Conservation (phyloP, 2,797 vertebrate species). For the Sebastiscus albofasciatus region DNA sequence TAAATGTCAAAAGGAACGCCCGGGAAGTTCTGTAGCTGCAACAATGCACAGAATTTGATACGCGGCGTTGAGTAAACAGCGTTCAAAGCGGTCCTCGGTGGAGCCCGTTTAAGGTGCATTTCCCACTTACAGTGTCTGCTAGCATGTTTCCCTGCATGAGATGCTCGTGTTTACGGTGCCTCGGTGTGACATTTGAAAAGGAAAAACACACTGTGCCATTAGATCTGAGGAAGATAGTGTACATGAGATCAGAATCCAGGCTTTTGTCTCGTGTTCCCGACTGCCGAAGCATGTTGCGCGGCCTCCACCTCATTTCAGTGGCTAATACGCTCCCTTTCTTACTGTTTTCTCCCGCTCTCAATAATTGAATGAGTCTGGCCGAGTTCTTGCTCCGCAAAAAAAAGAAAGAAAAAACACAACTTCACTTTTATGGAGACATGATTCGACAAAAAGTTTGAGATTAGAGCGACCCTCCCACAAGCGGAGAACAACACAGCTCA, state of each 20-base stretch:
- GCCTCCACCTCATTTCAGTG: slow-evolving; percentile 61
- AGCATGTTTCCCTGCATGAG: slow-evolving; percentile 1
- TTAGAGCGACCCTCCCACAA: slow-evolving; percentile 36
- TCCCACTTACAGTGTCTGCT: background rate
- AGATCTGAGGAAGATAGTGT: slow-evolving; percentile 31
- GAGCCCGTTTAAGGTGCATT: slow-evolving; percentile 13
- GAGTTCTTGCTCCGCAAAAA: slow-evolving; percentile 48
- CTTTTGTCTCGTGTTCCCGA: slow-evolving; percentile 37
- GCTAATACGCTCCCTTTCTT: slow-evolving; percentile 44
- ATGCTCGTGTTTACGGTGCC: slow-evolving; percentile 26
- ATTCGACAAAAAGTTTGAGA: slow-evolving; percentile 67
- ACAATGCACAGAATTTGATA: slow-evolving; percentile 44
- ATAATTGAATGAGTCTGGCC: slow-evolving; percentile 70
- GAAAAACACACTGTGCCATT: slow-evolving; percentile 34
- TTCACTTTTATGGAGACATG: slow-evolving; percentile 74
- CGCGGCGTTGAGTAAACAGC: slow-evolving; percentile 32
- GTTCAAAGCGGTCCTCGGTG: slow-evolving; percentile 7
- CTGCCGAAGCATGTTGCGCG: slow-evolving; percentile 20
- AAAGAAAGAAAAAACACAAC: slow-evolving; percentile 49
- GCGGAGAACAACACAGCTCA: slow-evolving; percentile 40
- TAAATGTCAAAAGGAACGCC: slow-evolving; percentile 51
- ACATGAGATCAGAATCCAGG: slow-evolving; percentile 25
- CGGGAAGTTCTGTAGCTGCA: slow-evolving; percentile 22
- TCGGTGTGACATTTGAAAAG: slow-evolving; percentile 34
- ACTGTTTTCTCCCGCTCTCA: slow-evolving; percentile 49